Conservation (phyloP, 2,888 invertebrate species). For the Drosophila robusta region DNA sequence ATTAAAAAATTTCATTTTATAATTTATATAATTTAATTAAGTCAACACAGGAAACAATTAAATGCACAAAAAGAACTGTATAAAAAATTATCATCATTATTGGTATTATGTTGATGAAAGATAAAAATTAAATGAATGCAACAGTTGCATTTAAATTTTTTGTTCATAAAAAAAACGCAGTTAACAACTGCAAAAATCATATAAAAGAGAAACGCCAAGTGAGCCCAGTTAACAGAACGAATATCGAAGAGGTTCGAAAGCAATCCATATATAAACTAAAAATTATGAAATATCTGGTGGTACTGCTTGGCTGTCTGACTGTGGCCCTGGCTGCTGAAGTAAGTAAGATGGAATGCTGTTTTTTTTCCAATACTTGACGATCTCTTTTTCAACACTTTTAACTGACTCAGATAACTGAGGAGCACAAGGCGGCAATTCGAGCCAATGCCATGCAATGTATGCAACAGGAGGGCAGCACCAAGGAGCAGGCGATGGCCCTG, state of each 20-base stretch:
- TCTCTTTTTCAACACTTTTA: background rate
- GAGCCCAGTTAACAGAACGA: constrained; percentile 25
- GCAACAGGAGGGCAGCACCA: constrained; percentile 53
- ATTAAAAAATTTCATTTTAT: constrained; percentile 3
- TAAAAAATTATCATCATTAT: background rate
- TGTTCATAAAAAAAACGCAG: background rate
- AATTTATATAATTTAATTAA: constrained; percentile 6
- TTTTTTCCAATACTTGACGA: background rate
- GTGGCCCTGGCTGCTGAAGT: constrained; percentile 48
- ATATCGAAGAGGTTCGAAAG: background rate
- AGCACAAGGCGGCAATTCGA: constrained; percentile 63
- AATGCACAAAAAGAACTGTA: background rate
- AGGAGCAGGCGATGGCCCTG: constrained; percentile 61
- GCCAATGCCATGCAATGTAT: constrained; percentile 53
- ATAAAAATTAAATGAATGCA: background rate
- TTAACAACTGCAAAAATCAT: constrained; percentile 13
- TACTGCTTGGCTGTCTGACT: constrained; percentile 41
- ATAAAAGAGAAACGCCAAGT: constrained; percentile 45
- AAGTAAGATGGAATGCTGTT: constrained; percentile 23
- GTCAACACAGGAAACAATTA: constrained; percentile 17
- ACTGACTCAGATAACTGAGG: constrained; percentile 43
- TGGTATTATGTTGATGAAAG: background rate
- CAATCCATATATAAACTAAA: constrained; percentile 1
- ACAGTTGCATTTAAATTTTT: background rate
- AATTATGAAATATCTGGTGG: constrained; percentile 64